Evolutionary conservation across 2,888 invertebrate genomes (phyloP).

Genomic region (Drosophila rellima): DNA sequence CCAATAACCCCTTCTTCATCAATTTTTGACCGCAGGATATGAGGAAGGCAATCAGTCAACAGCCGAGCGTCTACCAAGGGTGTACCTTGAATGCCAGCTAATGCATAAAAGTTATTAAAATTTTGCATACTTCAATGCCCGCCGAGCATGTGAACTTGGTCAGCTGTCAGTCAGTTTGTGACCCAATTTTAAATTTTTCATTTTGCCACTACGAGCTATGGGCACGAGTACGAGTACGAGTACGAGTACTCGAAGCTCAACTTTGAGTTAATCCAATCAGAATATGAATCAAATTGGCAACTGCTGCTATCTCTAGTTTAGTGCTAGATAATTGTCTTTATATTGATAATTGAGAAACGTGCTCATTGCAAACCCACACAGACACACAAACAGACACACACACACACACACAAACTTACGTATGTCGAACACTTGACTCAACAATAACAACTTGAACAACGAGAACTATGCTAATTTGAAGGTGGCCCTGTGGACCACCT

Average conservation of each 20-base stretch:
- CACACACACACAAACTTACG: not conserved
- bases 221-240: not conserved
- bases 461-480: conserved; percentile 29
- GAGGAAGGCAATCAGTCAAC: conserved; percentile 4
- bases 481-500: not conserved
- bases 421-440: not conserved
- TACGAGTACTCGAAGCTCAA: not conserved
- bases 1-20: not conserved
- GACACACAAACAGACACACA: not conserved
- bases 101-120: conserved; percentile 59
- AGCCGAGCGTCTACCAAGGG: not conserved
- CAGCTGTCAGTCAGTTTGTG: conserved; percentile 36
- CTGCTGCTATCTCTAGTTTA: not conserved
- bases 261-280: conserved; percentile 14
- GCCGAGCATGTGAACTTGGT: conserved; percentile 9
- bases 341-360: conserved; percentile 36
- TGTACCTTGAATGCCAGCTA: conserved; percentile 36
- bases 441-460: conserved; percentile 7
- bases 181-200: conserved; percentile 38
- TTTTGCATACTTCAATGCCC: conserved; percentile 35
- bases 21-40: not conserved
- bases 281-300: conserved; percentile 20
- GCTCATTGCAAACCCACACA: conserved; percentile 10
- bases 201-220: not conserved
- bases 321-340: conserved; percentile 31